These are phyloP conservation scores for Melinaea menophilus DNA, from an alignment of 2,888 invertebrate genomes.

Conservation along the genomic window DNA sequence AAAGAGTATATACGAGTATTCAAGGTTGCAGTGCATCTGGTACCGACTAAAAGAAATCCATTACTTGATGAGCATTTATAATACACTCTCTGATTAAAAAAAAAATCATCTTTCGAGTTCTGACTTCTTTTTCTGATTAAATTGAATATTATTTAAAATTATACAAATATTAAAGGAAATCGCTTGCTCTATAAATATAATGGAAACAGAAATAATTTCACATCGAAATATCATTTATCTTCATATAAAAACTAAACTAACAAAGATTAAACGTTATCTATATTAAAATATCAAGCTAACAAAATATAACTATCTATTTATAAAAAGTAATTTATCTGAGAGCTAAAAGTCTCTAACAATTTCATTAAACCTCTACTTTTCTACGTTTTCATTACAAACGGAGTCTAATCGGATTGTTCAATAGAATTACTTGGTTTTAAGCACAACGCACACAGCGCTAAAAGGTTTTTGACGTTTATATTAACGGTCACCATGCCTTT, in stretches of 20 bases:
- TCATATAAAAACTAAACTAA: too few species aligned
- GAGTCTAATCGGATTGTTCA: background rate
- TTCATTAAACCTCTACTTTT: conserved; percentile 5
- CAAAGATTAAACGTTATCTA: too few species aligned
- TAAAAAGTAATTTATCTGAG: background rate
- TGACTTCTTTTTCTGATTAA: too few species aligned
- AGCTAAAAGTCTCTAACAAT: conserved; percentile 1
- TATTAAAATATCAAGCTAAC: too few species aligned
- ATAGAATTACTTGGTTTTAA: conserved; percentile 13
- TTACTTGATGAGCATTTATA: background rate
- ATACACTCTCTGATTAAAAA: background rate
- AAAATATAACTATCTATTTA: too few species aligned
- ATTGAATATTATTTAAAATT: too few species aligned
- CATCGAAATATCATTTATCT: too few species aligned
- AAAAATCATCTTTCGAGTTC: too few species aligned
- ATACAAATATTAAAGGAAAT: too few species aligned
- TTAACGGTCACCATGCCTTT: conserved; percentile 20
- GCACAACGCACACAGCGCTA: conserved; percentile 18
- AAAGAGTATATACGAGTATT: background rate
- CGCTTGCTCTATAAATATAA: too few species aligned
- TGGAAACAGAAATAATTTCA: too few species aligned
- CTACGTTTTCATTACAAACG: background rate
- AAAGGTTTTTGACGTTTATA: conserved; percentile 31
- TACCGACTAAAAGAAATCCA: conserved; percentile 3
- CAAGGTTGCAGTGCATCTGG: background rate